phyloP scores from a whole-genome alignment of 2,113 vertebrate species.

The Panthera leo region DNA sequence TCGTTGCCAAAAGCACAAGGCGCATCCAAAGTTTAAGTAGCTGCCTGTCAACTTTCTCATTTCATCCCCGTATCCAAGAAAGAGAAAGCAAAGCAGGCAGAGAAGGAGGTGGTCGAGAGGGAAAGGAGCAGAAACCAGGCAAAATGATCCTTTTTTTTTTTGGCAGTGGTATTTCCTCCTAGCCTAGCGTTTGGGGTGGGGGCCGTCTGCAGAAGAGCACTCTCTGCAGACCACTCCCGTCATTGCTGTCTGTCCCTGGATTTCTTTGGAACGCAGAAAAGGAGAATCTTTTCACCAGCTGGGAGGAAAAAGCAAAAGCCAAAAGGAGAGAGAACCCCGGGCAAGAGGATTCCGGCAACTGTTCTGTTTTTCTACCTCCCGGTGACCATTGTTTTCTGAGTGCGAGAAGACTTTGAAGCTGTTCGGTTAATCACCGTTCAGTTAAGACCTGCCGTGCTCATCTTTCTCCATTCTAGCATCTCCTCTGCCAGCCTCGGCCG shows the following conservation, averaged over 20 bases:
- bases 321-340: not conserved
- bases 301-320: not conserved
- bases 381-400: constrained; percentile 50
- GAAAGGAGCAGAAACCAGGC: not conserved
- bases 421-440: constrained; percentile 51
- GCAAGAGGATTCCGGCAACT: not conserved
- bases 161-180: not conserved
- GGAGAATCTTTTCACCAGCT: not conserved
- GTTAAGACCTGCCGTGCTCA: not conserved
- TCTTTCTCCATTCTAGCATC: not conserved
- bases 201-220: not conserved
- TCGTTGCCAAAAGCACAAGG: not conserved
- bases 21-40: not conserved
- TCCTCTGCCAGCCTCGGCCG: not conserved
- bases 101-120: not conserved
- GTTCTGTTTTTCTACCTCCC: not conserved
- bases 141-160: not conserved
- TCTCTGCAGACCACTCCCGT: not conserved
- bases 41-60: not conserved
- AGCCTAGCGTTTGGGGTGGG: constrained; percentile 32
- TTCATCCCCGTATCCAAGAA: not conserved
- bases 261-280: constrained; percentile 30
- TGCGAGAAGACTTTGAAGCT: constrained; percentile 53
- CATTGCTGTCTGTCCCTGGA: not conserved
- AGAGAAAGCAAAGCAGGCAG: not conserved